A percentile compares a stretch with the other conserved stretches of the same genome.
These are phyloP conservation scores for Ceratitis capitata DNA, from an alignment of 1,140 invertebrate genomes.

Conservation along the genomic window DNA sequence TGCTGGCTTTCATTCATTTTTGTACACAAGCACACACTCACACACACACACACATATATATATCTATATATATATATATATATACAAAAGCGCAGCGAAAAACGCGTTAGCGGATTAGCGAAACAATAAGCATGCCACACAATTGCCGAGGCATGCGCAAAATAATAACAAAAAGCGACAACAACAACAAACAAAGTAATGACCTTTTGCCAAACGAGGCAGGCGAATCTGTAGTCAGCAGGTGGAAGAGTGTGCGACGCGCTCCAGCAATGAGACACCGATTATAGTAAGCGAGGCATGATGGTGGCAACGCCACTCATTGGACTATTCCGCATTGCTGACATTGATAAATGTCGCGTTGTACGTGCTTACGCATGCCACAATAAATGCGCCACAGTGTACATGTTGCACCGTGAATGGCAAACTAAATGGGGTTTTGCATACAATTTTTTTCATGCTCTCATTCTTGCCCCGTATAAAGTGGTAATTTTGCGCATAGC, in stretches of 20 bases:
- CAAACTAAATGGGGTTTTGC: too few relatives aligned
- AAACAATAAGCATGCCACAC: constrained; percentile 26
- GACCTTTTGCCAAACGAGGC: not conserved
- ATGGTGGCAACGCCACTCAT: not conserved
- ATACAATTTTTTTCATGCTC: not conserved
- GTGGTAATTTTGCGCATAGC: not conserved
- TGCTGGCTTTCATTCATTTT: not conserved
- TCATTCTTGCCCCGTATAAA: not conserved
- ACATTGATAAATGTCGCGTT: constrained; percentile 8
- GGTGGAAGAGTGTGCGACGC: not conserved
- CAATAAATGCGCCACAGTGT: not conserved
- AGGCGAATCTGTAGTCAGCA: too few relatives aligned
- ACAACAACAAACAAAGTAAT: not conserved
- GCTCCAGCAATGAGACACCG: not conserved
- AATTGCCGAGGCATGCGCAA: not conserved
- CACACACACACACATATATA: not conserved
- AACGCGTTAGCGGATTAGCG: constrained; percentile 28
- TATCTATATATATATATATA: not conserved
- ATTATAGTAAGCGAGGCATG: not conserved
- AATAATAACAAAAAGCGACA: not conserved
- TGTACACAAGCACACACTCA: not conserved
- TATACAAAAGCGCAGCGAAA: not conserved
- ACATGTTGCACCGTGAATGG: not conserved
- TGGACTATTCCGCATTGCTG: not conserved
- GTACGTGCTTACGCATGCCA: constrained; percentile 5